Percentiles rank a stretch among this genome's conserved stretches.
Conservation (phyloP, 2,888 invertebrate species). For the Schrankia costaestrigalis region DNA sequence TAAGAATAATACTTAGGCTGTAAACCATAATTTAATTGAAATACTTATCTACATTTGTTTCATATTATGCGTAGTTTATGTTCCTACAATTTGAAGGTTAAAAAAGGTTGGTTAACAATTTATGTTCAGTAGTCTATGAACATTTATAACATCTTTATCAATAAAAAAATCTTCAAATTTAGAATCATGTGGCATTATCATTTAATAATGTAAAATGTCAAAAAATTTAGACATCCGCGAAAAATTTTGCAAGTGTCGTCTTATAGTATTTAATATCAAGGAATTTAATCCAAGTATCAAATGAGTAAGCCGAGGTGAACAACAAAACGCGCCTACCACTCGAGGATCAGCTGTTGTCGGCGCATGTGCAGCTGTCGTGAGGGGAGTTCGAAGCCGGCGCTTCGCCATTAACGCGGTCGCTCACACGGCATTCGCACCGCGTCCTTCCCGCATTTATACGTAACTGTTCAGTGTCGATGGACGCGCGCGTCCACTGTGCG, state of each 20-base stretch:
- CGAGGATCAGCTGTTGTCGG: conserved; percentile 70
- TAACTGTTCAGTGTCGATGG: conserved; percentile 42
- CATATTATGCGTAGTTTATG: too few species aligned
- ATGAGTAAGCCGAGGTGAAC: conserved; percentile 43
- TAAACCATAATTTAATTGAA: too few species aligned
- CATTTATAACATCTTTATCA: too few species aligned
- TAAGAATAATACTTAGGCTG: too few species aligned
- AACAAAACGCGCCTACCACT: conserved; percentile 44
- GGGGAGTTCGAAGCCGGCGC: conserved; percentile 40
- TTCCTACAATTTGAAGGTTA: too few species aligned
- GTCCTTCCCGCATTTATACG: conserved; percentile 46
- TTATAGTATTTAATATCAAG: too few species aligned
- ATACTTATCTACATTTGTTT: too few species aligned
- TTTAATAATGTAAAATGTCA: conserved; percentile 35
- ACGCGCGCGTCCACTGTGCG: conserved; percentile 42
- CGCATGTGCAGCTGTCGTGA: conserved; percentile 69
- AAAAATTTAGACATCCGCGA: conserved; percentile 31
- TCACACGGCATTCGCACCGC: conserved; percentile 28
- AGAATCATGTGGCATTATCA: conserved; percentile 16
- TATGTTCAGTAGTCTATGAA: too few species aligned
- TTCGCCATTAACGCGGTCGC: conserved; percentile 52
- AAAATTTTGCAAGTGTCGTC: conserved; percentile 25
- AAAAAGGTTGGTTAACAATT: too few species aligned
- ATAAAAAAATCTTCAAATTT: conserved; percentile 19
- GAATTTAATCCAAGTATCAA: conserved; percentile 17